A percentile compares a stretch with the other conserved stretches of the same genome.
phyloP scores from a whole-genome alignment of 2,888 invertebrate genomes.

The Carterocephalus palaemon region DNA sequence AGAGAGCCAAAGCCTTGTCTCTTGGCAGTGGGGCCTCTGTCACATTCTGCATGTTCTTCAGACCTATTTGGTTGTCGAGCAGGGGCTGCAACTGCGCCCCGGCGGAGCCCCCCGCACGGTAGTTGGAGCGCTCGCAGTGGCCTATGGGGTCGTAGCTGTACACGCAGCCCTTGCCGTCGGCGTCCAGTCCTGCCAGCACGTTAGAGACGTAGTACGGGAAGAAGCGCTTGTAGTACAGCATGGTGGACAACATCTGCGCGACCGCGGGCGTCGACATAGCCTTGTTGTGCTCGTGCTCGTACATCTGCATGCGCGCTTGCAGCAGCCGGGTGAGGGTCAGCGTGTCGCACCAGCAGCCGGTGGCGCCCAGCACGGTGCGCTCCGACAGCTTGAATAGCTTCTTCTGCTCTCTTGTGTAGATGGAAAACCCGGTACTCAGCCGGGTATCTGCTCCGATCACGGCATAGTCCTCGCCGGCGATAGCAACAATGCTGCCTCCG shows the following conservation, averaged over 20 bases:
- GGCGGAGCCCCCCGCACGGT: constrained; percentile 94
- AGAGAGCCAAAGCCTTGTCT: constrained; percentile 89
- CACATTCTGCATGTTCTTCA: constrained; percentile 90
- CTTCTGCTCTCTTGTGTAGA: constrained; percentile 92
- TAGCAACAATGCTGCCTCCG: constrained; percentile 94
- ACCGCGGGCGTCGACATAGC: constrained; percentile 94
- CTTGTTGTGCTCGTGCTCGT: constrained; percentile 95
- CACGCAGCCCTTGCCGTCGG: constrained; percentile 95
- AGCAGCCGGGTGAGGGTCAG: constrained; percentile 92
- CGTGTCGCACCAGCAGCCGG: constrained; percentile 99
- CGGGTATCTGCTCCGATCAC: constrained; percentile 97
- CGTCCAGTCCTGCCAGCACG: constrained; percentile 95
- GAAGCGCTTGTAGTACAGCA: constrained; percentile 97
- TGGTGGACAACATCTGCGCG: constrained; percentile 97
- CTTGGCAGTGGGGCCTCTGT: constrained; percentile 81
- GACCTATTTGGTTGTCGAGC: constrained; percentile 96
- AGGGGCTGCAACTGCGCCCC: constrained; percentile 95
- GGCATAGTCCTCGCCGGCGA: constrained; percentile 96
- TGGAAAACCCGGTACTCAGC: constrained; percentile 93
- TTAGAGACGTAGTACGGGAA: constrained; percentile 99
- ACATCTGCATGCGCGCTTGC: constrained; percentile 94
- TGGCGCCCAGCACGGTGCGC: constrained; percentile 93
- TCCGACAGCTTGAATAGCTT: constrained; percentile 91
- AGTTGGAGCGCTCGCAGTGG: constrained; percentile 91
- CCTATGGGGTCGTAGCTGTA: constrained; percentile 99